These are phyloP conservation scores for Poecilobothrus nobilitatus DNA, from an alignment of 2,888 invertebrate species.

Conservation along the genomic window DNA sequence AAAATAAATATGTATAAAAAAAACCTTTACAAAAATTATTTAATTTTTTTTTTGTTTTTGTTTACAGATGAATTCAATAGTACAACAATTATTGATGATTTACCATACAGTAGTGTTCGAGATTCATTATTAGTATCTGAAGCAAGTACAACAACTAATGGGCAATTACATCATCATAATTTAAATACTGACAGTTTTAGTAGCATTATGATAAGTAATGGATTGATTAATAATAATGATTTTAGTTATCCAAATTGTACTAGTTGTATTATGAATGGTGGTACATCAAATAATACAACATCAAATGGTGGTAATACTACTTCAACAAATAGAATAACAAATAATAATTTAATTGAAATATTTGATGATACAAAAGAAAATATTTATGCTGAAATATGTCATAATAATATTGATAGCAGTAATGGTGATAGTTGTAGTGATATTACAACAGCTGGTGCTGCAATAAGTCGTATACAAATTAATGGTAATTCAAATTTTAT, in stretches of 20 bases:
- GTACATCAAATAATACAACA: conserved; percentile 16
- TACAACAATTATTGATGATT: conserved; percentile 49
- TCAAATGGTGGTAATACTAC: conserved; percentile 7
- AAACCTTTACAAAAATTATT: too few relatives aligned
- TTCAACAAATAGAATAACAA: conserved; percentile 25
- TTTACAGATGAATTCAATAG: conserved; percentile 15
- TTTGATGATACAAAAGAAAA: conserved; percentile 49
- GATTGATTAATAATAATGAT: neutral
- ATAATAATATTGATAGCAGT: conserved; percentile 26
- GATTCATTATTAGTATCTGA: conserved; percentile 49
- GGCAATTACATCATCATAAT: neutral
- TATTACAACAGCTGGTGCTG: conserved; percentile 25
- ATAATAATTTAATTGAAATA: conserved; percentile 19
- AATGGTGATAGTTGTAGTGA: conserved; percentile 16
- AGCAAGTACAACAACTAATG: neutral
- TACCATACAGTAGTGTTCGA: conserved; percentile 62
- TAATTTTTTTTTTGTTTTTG: neutral
- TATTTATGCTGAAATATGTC: conserved; percentile 63
- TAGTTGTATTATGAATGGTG: conserved; percentile 17
- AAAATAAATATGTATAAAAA: too few relatives aligned
- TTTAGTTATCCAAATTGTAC: conserved; percentile 18
- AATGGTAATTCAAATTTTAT: conserved; percentile 34
- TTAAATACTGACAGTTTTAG: neutral
- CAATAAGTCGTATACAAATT: conserved; percentile 40
- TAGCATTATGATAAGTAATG: neutral